phyloP scores from a whole-genome alignment of 2,888 invertebrate genomes.

The Apocheima hispidaria region DNA sequence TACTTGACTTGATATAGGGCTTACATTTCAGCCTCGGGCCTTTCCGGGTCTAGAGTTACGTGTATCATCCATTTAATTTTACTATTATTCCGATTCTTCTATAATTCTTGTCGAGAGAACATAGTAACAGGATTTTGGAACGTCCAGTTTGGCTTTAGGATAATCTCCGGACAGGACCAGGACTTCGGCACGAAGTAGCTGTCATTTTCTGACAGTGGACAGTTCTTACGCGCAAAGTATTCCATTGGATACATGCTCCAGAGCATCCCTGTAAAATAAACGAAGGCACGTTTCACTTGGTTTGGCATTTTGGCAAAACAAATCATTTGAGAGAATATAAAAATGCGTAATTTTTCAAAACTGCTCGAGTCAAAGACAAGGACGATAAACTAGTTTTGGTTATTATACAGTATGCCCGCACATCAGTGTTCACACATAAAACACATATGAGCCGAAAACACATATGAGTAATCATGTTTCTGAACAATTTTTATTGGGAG shows the following conservation, averaged over 20 bases:
- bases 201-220: conserved; percentile 83
- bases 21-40: not conserved
- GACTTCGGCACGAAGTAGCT: conserved; percentile 80
- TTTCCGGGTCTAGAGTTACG: not conserved
- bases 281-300: too few species aligned
- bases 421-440: too few species aligned
- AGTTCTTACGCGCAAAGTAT: conserved; percentile 92
- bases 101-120: conserved; percentile 11
- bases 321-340: too few species aligned
- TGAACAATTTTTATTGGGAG: too few species aligned
- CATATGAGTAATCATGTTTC: too few species aligned
- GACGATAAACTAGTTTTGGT: too few species aligned
- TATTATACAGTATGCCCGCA: too few species aligned
- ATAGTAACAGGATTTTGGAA: conserved; percentile 69
- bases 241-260: conserved; percentile 94
- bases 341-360: too few species aligned
- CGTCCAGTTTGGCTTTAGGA: conserved; percentile 78
- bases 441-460: too few species aligned
- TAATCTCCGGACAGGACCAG: conserved; percentile 78
- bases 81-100: not conserved
- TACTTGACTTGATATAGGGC: not conserved
- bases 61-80: not conserved
- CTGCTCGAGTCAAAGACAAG: too few species aligned
- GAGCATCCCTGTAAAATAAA: conserved; percentile 78
- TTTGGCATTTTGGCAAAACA: too few species aligned